Evolutionary conservation across 2,113 vertebrate species (phyloP), one percentile per base, ranked within the genome.

Genomic region (Protobothrops mucrosquamatus): DNA sequence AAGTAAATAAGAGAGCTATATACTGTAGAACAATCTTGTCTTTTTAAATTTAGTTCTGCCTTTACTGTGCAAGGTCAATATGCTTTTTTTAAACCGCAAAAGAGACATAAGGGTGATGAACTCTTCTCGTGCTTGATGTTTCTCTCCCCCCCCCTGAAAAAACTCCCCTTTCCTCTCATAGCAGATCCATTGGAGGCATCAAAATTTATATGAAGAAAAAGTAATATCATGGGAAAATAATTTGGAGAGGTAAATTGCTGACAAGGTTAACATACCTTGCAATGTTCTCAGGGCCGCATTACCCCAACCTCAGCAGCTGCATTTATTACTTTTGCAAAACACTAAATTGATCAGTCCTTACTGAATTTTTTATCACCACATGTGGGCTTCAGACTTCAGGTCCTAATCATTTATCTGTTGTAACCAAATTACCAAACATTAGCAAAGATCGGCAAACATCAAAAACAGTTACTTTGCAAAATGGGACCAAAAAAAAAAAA

Each of bases 391-490:
- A 91, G 15, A 4, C 2, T 88, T 48, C 64, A 85, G 9, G 94
- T 93, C 64, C 48, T 91, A 74, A 92, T 94, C 91, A 95, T 90
- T 93, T 54, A 94, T 87, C 89, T 92, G 39, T 81, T 86, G 51
- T 92, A 92, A 94, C 1, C 89, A 93, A 92, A 93, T 92, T 93
- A 89, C 46, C 89, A 90, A 69, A 69, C 12, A 69, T 69, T 29
- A 39, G 34, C 18, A 34, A 69, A 69, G 12, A 69, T 69, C 4
- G 29, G 29, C 64, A 81, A 43, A 81, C 74, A 43, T 43, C 34
- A 18, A 43, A 81, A 81, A 81, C 34, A 81, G 34, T 43, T 81
- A 81, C 18, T 39, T 43, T 34, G 34, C 74, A 81, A 81, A 81
- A 81, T 4, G 34, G 64, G n/a, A 61, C 59, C 3, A 2, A n/a